These are phyloP conservation scores for Lucinisca nassula DNA, from an alignment of 2,888 invertebrate species.

Conservation along the genomic window DNA sequence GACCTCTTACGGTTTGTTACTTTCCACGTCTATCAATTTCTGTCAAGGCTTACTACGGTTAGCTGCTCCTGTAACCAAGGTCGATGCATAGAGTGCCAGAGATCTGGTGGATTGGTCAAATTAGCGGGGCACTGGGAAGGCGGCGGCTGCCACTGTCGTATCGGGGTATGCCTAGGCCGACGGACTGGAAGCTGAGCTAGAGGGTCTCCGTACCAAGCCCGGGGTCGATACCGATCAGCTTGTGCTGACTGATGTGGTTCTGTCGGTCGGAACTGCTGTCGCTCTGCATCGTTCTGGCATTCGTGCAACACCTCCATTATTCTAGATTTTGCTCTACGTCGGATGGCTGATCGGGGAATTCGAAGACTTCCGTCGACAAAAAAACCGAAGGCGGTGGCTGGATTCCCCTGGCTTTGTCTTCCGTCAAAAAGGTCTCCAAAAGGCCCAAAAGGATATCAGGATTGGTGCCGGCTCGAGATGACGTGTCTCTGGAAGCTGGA, in stretches of 20 bases:
- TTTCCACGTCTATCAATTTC: too few species aligned
- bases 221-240: slow-evolving; percentile 18
- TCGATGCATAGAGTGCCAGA: slow-evolving; percentile 45
- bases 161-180: slow-evolving; percentile 27
- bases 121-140: too few species aligned
- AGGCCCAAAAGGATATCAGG: slow-evolving; percentile 41
- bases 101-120: slow-evolving; percentile 34
- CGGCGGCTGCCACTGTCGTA: slow-evolving; percentile 25
- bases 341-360: slow-evolving; percentile 33
- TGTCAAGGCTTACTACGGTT: slow-evolving; percentile 7
- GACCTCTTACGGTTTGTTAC: not conserved
- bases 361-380: slow-evolving; percentile 30
- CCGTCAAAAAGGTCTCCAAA: slow-evolving; percentile 38
- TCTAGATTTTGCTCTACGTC: slow-evolving; percentile 40
- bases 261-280: slow-evolving; percentile 33
- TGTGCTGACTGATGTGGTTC: slow-evolving; percentile 28
- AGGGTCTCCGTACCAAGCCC: slow-evolving; percentile 27
- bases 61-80: slow-evolving; percentile 45
- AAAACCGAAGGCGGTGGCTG: slow-evolving; percentile 36
- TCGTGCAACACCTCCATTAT: slow-evolving; percentile 48
- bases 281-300: slow-evolving; percentile 45
- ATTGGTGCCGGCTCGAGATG: slow-evolving; percentile 29
- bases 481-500: slow-evolving; percentile 36
- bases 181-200: too few species aligned
- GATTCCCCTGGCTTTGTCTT: slow-evolving; percentile 34